Evolutionary conservation across 2,113 vertebrate genomes (phyloP), one percentile per base, ranked within the genome.

Genomic region (Circaetus gallicus): DNA sequence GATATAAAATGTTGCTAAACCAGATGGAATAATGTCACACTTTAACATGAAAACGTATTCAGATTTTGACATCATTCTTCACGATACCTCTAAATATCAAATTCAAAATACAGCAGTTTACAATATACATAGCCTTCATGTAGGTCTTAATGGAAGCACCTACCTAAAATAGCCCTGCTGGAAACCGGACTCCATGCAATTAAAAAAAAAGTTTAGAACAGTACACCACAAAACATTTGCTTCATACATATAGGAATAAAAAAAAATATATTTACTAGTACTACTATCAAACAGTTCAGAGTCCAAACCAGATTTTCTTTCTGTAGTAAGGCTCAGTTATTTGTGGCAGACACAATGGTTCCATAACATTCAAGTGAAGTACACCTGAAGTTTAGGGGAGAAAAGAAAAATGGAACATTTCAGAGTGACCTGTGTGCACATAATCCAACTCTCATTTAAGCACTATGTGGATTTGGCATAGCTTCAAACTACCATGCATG

Each of bases 1-100:
- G 62, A 82, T 72, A 90, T 84, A 93, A 95, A 96, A 96, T 95
- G 95, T 61, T 95, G 96, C 74, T 90, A 80, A 90, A 96, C 96
- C 92, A 94, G 96, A 94, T 40, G 22, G 61, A 93, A 91, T 89
- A 82, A 87, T 76, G 49, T 87, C 87, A 95, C 56, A 61, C 53
- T 95, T 95, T 34, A 93, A 67, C 47, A 71, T 32, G 62, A 86
- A 91, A 90, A 96, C 74, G 31, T 74, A 91, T 79, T 94, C 81
- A 89, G 63, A 94, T 91, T 91, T 96, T 95, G 52, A 82, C 83
- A 89, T 77, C 28, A 36, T 32, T 86, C 50, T 78, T 73, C 81
- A 86, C 29, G 40, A 42, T 55, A 67, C 69, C 22, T 45, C 38
- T 52, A 92, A 92, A 81, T n/a, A 92, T 31, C 32, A 94, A 66